phyloP scores from a whole-genome alignment of 2,797 vertebrate species.

The Hippocampus kuda region DNA sequence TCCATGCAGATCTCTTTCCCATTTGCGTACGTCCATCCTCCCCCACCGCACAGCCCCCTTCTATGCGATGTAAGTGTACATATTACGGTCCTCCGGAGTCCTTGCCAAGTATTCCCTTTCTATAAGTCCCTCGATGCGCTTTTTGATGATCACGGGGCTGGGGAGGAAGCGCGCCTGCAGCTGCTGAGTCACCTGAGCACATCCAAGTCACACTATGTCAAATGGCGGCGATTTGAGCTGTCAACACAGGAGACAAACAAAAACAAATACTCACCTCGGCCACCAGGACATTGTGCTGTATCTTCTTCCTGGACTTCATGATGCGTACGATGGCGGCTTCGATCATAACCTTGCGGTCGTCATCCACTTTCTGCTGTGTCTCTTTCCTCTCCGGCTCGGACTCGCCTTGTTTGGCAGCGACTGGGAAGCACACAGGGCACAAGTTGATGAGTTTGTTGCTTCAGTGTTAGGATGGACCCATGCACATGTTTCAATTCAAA shows the following conservation, averaged over 20 bases:
- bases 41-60: conserved; percentile 41
- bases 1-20: conserved; percentile 39
- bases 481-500: too few species aligned
- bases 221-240: background rate
- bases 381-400: conserved; percentile 95
- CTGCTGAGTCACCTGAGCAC: conserved; percentile 89
- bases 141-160: conserved; percentile 98
- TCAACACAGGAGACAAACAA: background rate
- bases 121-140: conserved; percentile 99
- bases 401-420: conserved; percentile 98
- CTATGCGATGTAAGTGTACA: conserved; percentile 98
- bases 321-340: conserved; percentile 98
- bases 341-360: conserved; percentile 97
- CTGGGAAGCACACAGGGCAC: conserved; percentile 45
- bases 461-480: too few species aligned
- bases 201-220: conserved; percentile 15
- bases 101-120: conserved; percentile 99
- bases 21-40: conserved; percentile 7
- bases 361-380: conserved; percentile 95
- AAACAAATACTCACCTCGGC: conserved; percentile 75
- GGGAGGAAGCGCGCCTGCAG: conserved; percentile 92
- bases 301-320: conserved; percentile 99
- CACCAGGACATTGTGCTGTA: conserved; percentile 98
- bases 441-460: background rate
- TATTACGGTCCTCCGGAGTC: conserved; percentile 97